Evolutionary conservation across 2,888 invertebrate genomes (phyloP), one percentile per base, ranked within the genome.

Genomic region (Apotomis turbidana): DNA sequence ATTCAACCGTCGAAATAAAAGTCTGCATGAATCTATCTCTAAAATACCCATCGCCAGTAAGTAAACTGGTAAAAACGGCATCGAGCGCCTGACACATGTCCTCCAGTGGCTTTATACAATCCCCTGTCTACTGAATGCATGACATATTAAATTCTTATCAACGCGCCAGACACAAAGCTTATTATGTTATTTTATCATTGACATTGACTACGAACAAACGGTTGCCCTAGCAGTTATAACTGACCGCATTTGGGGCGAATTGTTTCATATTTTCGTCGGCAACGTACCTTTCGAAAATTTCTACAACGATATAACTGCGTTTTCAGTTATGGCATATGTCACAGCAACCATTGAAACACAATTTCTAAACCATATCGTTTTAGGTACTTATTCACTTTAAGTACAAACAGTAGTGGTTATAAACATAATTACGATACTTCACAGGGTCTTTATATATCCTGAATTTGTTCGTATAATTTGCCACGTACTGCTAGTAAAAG

Each of bases 61-160:
- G 71, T 71, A 76, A 74, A 76, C 75, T 71, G 73, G 80, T 80
- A 87, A 88, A 88, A 88, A 88, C 84, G 79, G 80, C 72, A 74
- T 77, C 77, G 77, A 78, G 77, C 78, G 75, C 76, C 77, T 88
- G 89, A 86, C 89, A 89, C 85, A 85, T 89, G 88, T 89, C 88
- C 85, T 82, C 85, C 75, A 81, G 81, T 83, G 86, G 88, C 86
- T 87, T 89, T 85, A 79, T 77, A 78, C 79, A 81, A 83, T 79
- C 83, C 85, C 78, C 78, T 76, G 80, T 78, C 83, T 80, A 78
- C 77, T 77, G 76, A 79, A 79, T 74, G 77, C 79, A 78, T 81
- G 81, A 82, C 84, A 81, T 74, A 79, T 80, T 81, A 77, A 79
- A 79, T 78, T 79, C 78, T 80, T 81, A 79, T 80, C 78, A 78